Evolutionary conservation across 2,797 vertebrate species (phyloP), one percentile per base, ranked within the genome.

Genomic region (Poecile montanus): DNA sequence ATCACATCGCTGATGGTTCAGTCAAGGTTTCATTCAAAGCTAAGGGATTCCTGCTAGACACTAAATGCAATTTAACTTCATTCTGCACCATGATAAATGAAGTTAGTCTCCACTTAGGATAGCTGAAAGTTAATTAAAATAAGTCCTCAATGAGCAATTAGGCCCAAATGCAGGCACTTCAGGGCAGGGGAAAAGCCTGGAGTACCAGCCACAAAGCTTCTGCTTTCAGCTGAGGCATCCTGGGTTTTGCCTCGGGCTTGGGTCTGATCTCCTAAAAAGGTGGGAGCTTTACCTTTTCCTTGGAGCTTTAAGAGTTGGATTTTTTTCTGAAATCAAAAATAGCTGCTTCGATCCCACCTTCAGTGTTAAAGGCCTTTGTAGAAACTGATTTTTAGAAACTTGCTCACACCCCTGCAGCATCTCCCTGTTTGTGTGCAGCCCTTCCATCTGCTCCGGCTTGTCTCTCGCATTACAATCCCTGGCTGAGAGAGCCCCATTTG

Each of bases 121-220:
- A 47, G 56, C 63, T 85, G 65, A 61, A 73, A 86, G 89, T 90
- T 94, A 88, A 88, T 93, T 89, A 92, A 81, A 84, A 76, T 58
- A 61, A 32, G 18, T 30, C 20, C 53, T 78, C 56, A 57, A 11
- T 9, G 42, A 91, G 58, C 32, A 90, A 67, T 93, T 84, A 86
- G 56, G 27, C 30, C 60, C 38, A 70, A 27, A n/a, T 71, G 42
- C 61, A 92, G 38, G 17, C 53, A 32, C 48, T 81, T 40, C 16
- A 67, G 45, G 74, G 77, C 53, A n/a, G 0, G 4, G 7, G 36
- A 8, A 53, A 77, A 81, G 26, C 58, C 63, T 51, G 47, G 48
- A 51, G 73, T 40, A 13, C 23, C 38, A 13, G 20, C 22, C 65
- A 40, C 50, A 48, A 56, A 62, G 23, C 5, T 27, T 13, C 32